A percentile compares a stretch with the other conserved stretches of the same genome.
These are phyloP conservation scores for Turdus rufiventris DNA, from an alignment of 2,113 vertebrate species.

Conservation along the genomic window DNA sequence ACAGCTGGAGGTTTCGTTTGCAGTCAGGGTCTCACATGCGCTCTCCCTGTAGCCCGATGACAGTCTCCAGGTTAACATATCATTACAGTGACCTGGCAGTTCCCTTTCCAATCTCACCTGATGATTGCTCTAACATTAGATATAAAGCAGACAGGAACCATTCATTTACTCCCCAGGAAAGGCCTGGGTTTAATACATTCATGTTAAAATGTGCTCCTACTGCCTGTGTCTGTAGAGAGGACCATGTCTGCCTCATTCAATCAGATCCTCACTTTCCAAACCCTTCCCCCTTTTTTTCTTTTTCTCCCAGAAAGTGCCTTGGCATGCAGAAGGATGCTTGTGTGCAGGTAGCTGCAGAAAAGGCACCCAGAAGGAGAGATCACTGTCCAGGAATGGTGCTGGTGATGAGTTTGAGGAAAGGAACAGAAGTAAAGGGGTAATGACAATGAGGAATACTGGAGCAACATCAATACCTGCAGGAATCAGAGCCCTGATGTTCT, in stretches of 20 bases:
- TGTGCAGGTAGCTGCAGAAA: neutral
- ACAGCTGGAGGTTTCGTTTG: neutral
- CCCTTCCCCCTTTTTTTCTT: rapidly evolving
- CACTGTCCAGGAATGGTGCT: neutral
- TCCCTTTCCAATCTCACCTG: neutral
- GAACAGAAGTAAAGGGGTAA: neutral
- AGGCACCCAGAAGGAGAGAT: neutral
- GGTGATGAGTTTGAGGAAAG: neutral
- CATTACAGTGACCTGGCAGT: rapidly evolving
- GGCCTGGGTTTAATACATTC: neutral
- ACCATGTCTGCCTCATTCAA: neutral
- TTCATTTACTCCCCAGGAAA: neutral
- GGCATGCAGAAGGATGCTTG: neutral
- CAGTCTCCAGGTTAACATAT: neutral
- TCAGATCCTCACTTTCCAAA: neutral
- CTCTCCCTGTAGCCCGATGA: neutral
- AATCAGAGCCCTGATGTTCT: neutral
- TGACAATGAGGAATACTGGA: neutral
- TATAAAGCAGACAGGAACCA: neutral
- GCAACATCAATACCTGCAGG: neutral
- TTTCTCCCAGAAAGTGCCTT: neutral
- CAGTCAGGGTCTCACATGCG: neutral
- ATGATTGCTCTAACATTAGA: neutral
- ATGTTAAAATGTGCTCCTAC: neutral
- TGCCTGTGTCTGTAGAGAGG: neutral